Evolutionary conservation across 2,113 vertebrate species (phyloP).

Genomic region (Mustela nigripes): DNA sequence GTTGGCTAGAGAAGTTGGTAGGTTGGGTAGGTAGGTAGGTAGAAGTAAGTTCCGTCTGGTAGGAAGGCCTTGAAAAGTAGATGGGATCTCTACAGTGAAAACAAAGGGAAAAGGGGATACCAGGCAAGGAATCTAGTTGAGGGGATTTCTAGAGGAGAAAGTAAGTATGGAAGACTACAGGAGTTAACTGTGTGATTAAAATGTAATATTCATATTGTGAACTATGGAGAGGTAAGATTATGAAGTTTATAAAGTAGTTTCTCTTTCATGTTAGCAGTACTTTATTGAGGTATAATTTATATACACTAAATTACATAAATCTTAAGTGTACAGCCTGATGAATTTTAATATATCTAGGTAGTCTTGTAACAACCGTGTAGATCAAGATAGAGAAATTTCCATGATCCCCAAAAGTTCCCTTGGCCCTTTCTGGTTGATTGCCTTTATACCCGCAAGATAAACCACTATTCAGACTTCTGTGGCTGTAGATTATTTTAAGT

Average conservation of each 20-base stretch:
- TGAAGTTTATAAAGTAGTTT: conserved; percentile 13
- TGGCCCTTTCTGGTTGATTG: not conserved
- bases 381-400: conserved; percentile 18
- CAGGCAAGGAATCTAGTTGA: not conserved
- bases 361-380: not conserved
- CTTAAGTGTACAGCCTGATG: conserved; percentile 14
- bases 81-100: not conserved
- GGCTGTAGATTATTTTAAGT: not conserved
- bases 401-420: not conserved
- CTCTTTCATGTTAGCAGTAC: conserved; percentile 10
- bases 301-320: not conserved
- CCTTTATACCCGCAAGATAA: not conserved
- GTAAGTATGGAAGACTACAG: conserved; percentile 26
- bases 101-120: not conserved
- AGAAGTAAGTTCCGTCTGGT: not conserved
- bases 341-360: conserved; percentile 40
- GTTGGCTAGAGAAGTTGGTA: not conserved
- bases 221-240: conserved; percentile 15
- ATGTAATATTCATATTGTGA: not conserved
- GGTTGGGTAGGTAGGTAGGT: too few relatives aligned
- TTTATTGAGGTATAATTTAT: not conserved
- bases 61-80: not conserved
- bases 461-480: conserved; percentile 45
- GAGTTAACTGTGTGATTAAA: not conserved
- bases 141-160: not conserved